Percentiles rank a stretch among this genome's conserved stretches.
phyloP scores from a whole-genome alignment of 2,113 vertebrate species.

The Myiagra hebetior region DNA sequence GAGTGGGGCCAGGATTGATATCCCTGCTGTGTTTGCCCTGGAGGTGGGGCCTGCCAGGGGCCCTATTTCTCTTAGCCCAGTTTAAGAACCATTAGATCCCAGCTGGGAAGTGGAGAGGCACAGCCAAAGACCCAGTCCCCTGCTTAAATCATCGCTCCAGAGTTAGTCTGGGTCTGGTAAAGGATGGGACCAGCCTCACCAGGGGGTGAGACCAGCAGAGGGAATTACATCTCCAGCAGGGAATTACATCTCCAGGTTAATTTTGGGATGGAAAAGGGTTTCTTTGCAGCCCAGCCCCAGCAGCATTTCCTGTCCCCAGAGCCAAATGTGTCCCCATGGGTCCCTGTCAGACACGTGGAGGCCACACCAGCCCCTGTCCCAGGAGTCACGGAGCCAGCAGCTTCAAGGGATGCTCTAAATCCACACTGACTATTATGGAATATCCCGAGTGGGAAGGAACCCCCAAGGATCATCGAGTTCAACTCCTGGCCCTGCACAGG shows the following conservation, averaged over 20 bases:
- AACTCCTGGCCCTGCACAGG: neutral
- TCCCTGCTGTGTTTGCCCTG: neutral
- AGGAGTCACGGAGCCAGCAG: neutral
- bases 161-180: neutral
- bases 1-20: neutral
- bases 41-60: neutral
- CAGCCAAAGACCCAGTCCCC: neutral
- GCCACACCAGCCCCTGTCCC: neutral
- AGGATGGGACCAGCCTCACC: neutral
- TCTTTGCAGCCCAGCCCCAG: neutral
- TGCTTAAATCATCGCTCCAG: neutral
- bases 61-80: neutral
- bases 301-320: neutral
- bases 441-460: neutral
- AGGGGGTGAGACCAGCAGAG: neutral
- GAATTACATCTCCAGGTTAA: neutral
- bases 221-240: neutral
- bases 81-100: neutral
- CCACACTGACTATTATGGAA: neutral
- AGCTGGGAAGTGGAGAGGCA: neutral
- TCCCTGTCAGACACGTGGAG: neutral
- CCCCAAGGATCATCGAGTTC: neutral
- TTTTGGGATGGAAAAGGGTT: neutral
- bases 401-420: neutral
- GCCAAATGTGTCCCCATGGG: fast-evolving